Evolutionary conservation across 2,113 vertebrate genomes (phyloP), one percentile per base, ranked within the genome.

Genomic region (Passer montanus): DNA sequence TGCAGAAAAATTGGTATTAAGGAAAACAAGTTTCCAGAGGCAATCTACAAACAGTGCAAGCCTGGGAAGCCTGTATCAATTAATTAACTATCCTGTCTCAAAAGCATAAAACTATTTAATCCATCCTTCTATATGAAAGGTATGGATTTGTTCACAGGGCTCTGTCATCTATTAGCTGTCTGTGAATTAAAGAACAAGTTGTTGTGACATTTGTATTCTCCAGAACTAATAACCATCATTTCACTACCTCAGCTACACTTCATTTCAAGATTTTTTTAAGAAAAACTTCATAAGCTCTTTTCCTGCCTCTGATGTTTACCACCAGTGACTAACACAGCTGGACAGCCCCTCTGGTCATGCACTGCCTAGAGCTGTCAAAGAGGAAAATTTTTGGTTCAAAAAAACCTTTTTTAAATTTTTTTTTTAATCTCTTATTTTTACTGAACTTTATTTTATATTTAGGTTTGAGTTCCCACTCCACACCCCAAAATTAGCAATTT

Each of bases 51-150:
- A 78, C 23, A 94, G 43, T 21, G 7, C 22, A 82, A 91, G 55
- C 49, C 80, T 64, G 43, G 43, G 59, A 83, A 95, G 63, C 49
- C 86, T 52, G 12, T 59, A 73, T 63, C 58, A 79, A 70, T 90
- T 91, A 86, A 94, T 93, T 96, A 95, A 91, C n/a, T 90, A 39
- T 47, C 59, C 86, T 62, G 60, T 79, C 84, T 86, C 37, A 47
- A 80, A 75, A 92, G 49, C 80, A 75, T 56, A 89, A 64, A 87
- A 84, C 77, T 56, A 87, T 80, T 53, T 70, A 64, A 86, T 41
- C 49, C 8, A 5, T 44, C 78, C 39, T 62, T 53, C 27, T 49
- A 0, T 49, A 77, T 72, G 58, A 89, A 35, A 84, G 68, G 35
- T 23, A 85, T 17, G 60, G 68, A 31, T 59, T 76, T 76, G 72